A percentile compares a stretch with the other conserved stretches of the same genome.
phyloP scores from a whole-genome alignment of 2,797 vertebrate genomes.

The Rhinophrynus dorsalis region DNA sequence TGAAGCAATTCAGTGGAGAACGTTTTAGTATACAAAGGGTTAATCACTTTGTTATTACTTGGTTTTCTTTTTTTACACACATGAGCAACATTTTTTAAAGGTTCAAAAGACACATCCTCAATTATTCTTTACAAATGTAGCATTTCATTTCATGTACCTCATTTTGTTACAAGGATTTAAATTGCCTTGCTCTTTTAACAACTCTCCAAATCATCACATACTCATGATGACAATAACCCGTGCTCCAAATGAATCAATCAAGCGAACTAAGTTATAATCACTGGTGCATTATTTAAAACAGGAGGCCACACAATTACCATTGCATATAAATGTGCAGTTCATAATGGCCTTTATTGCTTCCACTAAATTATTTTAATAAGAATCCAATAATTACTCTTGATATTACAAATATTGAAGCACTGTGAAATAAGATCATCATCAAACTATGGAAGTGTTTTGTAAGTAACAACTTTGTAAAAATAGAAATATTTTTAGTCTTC shows the following conservation, averaged over 20 bases:
- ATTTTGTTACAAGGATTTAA: conserved; percentile 38
- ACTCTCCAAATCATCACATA: conserved; percentile 31
- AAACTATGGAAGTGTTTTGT: too few species aligned
- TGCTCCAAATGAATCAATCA: conserved; percentile 34
- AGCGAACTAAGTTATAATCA: conserved; percentile 32
- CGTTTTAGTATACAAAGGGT: too few species aligned
- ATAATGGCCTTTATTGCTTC: not conserved
- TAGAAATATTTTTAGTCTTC: too few species aligned
- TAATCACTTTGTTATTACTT: conserved; percentile 23
- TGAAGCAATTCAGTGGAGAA: too few species aligned
- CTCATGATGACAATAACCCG: conserved; percentile 39
- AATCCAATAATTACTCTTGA: not conserved
- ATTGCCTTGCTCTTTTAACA: conserved; percentile 36
- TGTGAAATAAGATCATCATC: too few species aligned
- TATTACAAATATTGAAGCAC: too few species aligned
- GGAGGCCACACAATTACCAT: conserved; percentile 25
- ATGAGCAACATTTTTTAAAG: conserved; percentile 33
- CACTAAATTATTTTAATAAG: conserved; percentile 14
- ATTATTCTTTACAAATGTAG: conserved; percentile 39
- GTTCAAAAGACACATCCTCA: conserved; percentile 35
- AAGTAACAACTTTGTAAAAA: too few species aligned
- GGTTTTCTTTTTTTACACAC: conserved; percentile 30
- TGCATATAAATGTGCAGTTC: conserved; percentile 6
- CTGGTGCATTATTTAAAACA: conserved; percentile 36
- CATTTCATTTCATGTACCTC: conserved; percentile 40